Evolutionary conservation across 1,140 invertebrate species (phyloP), one percentile per base, ranked within the genome.

Genomic region (Acromyrmex echinatior): DNA sequence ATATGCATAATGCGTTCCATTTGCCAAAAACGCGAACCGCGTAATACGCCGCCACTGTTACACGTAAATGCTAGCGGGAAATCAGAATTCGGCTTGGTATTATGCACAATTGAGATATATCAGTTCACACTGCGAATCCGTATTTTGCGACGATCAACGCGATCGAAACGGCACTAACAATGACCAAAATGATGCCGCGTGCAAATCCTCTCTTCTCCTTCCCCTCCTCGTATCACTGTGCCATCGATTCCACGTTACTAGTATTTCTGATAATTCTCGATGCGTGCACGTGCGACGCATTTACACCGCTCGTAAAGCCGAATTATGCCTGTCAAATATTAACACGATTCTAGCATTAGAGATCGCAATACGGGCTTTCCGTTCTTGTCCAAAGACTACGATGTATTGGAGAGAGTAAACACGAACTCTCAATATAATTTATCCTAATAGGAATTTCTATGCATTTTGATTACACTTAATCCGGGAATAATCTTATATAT

Each of bases 271-370:
- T 90, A 91, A 93, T 92, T 89, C 92, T 82, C 88, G 80, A 90
- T 91, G 78, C 89, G 85, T 74, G 89, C 87, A 82, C 87, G 89
- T 87, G 88, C 87, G 87, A 92, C 80, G 91, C 92, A 91, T 92
- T 93, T 91, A 89, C 88, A 79, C 65, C 62, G 90, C 84, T 86
- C 91, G 87, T 92, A 93, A 90, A 90, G 87, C 88, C 91, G 90
- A 89, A 93, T 93, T 92, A 92, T 92, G 84, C 87, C 91, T 89
- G 88, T 91, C 92, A 90, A 93, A 93, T 93, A 92, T 92, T 92
- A 92, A 87, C 85, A 85, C 49, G 82, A 86, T 88, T 74, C 78
- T 65, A 73, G 78, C 49, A 63, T 49, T 31, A 63, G 78, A 80
- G 66, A 88, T 88, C 89, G 25, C 31, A n/a, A 63, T n/a, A 53